A percentile compares a stretch with the other conserved stretches of the same genome.
Evolutionary conservation across 1,140 invertebrate species (phyloP).

Genomic region (Atta texana): DNA sequence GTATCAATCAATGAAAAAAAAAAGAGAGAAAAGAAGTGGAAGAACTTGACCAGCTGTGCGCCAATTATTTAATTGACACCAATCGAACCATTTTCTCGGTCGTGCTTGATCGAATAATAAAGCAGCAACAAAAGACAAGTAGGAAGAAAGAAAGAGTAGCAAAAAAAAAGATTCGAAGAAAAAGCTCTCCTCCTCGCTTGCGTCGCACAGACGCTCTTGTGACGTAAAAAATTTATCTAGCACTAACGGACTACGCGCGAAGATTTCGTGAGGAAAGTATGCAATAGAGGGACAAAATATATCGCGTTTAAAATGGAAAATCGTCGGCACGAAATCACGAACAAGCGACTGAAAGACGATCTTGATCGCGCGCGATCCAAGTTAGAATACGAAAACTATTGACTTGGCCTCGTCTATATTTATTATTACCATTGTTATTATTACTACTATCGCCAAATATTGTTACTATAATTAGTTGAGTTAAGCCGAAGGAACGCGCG

Average conservation of each 20-base stretch:
- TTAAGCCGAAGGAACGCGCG: slow-evolving; percentile 39
- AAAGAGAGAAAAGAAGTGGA: neutral
- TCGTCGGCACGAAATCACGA: neutral
- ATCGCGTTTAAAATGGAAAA: neutral
- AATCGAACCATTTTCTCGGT: slow-evolving; percentile 3
- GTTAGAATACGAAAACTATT: neutral
- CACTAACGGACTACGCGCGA: slow-evolving; percentile 4
- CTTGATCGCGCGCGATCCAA: slow-evolving; percentile 24
- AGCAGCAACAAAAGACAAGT: neutral
- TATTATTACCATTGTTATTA: slow-evolving; percentile 26
- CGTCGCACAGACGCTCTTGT: neutral
- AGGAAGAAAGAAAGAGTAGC: neutral
- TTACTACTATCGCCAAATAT: slow-evolving; percentile 1
- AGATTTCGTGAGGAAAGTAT: neutral
- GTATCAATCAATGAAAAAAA: neutral
- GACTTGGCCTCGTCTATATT: slow-evolving; percentile 16
- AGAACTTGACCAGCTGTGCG: neutral
- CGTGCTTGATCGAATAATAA: neutral
- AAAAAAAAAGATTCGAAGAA: neutral
- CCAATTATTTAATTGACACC: slow-evolving; percentile 42
- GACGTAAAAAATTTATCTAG: slow-evolving; percentile 32
- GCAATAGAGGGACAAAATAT: neutral
- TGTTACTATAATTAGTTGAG: slow-evolving; percentile 14
- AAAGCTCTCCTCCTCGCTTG: slow-evolving; percentile 27
- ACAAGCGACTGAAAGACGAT: neutral